Base-by-base conservation (phyloP, 92 coral and sea anemone genomes). In the Palythoa grandis region DNA sequence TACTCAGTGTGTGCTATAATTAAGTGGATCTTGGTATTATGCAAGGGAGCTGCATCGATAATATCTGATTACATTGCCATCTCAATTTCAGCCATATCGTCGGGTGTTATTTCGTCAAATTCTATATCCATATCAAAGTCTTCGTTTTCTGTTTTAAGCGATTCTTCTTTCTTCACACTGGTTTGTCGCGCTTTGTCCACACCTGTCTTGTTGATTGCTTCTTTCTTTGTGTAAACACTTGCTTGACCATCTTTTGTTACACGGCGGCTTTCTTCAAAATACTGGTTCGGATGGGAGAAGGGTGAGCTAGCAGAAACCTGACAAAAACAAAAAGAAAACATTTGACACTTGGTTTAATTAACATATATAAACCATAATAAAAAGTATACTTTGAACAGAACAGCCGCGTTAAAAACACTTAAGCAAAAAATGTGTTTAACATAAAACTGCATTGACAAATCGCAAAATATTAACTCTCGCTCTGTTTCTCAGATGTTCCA, bases 211-310 rank as follows among this genome's bases (percentile, higher is more conserved):
- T 50, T 79, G 73, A 72, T n/a, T 43, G 89, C 7, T 74, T 88
- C 71, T 65, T 79, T 40, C 77, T 37, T 8, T 61, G 85, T 74
- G 20, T n/a, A 66, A 20, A 68, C 70, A 58, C 37, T 85, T n/a
- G 86, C 74, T 7, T 23, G 78, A 23, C 82, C 71, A 2, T 79
- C 54, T 78, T 85, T 67, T 16, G 67, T 65, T 63, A 57, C 91
- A 24, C 86, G 89, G 19, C 95, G 93, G 68, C 99, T 97, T 72
- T 95, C 99, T 48, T 93, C 98, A 83, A 93, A 93, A 90, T 95
- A 97, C 88, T 95, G 96, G 84, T 97, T 97, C 16, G 99, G 99
- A 87, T 97, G 99, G 70, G 91, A 90, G 67, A 97, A 73, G 3
- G 98, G 97, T 39, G 95, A 91, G 38, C 88, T 63, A 39, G 76